These are phyloP conservation scores for Tinea pellionella DNA, from an alignment of 2,888 invertebrate species.

Conservation along the genomic window DNA sequence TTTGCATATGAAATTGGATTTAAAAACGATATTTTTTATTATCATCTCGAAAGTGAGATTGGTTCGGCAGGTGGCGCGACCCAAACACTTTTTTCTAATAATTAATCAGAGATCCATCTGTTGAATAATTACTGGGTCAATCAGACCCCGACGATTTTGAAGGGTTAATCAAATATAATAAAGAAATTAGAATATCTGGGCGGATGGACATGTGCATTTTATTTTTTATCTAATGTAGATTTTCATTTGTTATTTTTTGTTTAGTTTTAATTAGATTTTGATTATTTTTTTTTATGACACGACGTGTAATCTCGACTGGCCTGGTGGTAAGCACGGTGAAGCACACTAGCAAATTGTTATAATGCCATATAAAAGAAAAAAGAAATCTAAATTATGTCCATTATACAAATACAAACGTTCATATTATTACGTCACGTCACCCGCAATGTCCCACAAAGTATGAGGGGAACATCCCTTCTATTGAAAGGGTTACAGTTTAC, in stretches of 20 bases:
- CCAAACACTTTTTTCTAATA: slow-evolving; percentile 51
- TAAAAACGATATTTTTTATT: background rate
- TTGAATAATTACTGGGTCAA: slow-evolving; percentile 44
- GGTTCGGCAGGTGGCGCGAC: slow-evolving; percentile 44
- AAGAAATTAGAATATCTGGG: slow-evolving; percentile 49
- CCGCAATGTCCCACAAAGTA: background rate
- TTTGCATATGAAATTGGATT: slow-evolving; percentile 5
- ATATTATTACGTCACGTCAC: background rate
- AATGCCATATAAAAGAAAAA: too few species aligned
- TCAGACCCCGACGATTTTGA: slow-evolving; percentile 29
- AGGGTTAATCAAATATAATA: slow-evolving; percentile 68
- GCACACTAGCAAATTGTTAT: too few species aligned
- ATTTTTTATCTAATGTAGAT: background rate
- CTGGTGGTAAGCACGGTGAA: too few species aligned
- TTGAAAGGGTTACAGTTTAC: background rate
- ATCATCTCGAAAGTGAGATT: slow-evolving; percentile 9
- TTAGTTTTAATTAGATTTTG: background rate
- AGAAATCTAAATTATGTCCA: too few species aligned
- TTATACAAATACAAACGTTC: background rate
- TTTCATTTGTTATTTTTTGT: slow-evolving; percentile 7
- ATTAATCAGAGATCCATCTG: slow-evolving; percentile 65
- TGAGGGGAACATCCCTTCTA: background rate
- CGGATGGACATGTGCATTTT: slow-evolving; percentile 41
- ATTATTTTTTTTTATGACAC: too few species aligned
- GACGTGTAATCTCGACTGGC: too few species aligned